Evolutionary conservation across 2,888 invertebrate genomes (phyloP), one percentile per base, ranked within the genome.

Genomic region (Linhomoeus sp.): DNA sequence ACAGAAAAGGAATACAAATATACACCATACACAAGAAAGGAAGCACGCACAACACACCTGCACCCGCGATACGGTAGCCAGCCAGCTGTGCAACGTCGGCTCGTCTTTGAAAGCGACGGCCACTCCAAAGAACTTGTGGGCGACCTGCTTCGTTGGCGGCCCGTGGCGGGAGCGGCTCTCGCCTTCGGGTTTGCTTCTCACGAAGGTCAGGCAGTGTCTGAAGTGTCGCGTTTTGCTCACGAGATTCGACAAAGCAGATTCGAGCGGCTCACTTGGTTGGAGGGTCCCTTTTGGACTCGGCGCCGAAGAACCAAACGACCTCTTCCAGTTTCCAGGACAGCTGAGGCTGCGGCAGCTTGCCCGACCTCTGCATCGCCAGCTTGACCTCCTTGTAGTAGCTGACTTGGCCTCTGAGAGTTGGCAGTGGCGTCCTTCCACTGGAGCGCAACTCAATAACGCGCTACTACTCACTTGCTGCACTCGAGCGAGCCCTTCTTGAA

Each of bases 291-390:
- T 53, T 47, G 1, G 49, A 26, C 19, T 57, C 56, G 9, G 51
- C 42, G 7, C 60, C 60, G n/a, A 51, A 43, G 41, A 54, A 60
- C 59, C 61, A 60, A 1, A 58, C 29, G 41, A 53, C 49, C 3
- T 53, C 49, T n/a, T 60, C 56, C 25, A 58, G 41, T 5, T 43
- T 47, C 58, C 58, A 60, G 45, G 52, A 45, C 38, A 49, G 52
- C 42, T 47, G 50, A 14, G 43, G 53, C 41, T 58, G 58, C 39
- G 29, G 29, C 29, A 29, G 29, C 29, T 29, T 29, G 5, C 29
- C 29, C 29, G 5, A 12, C 29, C 29, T 5, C 5, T 12, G 5
- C 29, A 29, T 29, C 7, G 7, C 29, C 7, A 29, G 29, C 12
- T 12, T 5, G 29, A 12, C 5, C 29, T 29, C 29, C 29, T 29